Percentiles rank a stretch among this genome's conserved stretches.
These are phyloP conservation scores for Ferdinandea cuprea DNA, from an alignment of 2,888 invertebrate species.

Conservation along the genomic window DNA sequence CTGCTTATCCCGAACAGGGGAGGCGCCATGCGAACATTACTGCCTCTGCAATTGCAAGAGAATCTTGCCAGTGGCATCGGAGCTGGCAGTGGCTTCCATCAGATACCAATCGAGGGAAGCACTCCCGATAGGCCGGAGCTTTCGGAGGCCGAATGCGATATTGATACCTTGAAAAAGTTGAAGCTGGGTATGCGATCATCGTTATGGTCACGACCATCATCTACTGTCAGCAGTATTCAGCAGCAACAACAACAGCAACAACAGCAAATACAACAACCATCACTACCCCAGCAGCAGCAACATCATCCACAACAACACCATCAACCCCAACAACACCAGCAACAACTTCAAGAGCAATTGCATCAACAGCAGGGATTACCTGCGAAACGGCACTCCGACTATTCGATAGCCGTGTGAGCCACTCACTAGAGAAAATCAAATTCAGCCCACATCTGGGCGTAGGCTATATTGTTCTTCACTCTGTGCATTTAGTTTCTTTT, in stretches of 20 bases:
- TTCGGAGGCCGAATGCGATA: conserved; percentile 89
- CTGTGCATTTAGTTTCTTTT: conserved; percentile 21
- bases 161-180: conserved; percentile 89
- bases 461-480: conserved; percentile 50
- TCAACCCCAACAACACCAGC: conserved; percentile 78
- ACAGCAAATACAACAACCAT: conserved; percentile 75
- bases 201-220: conserved; percentile 87
- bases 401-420: conserved; percentile 89
- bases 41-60: conserved; percentile 85
- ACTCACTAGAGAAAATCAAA: conserved; percentile 17
- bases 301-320: conserved; percentile 77
- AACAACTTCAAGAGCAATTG: conserved; percentile 76
- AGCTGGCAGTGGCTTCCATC: conserved; percentile 78
- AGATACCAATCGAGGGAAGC: conserved; percentile 77
- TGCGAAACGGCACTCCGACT: conserved; percentile 87
- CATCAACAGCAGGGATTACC: conserved; percentile 81
- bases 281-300: conserved; percentile 75
- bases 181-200: conserved; percentile 88
- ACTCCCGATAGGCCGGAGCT: conserved; percentile 85
- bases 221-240: conserved; percentile 80
- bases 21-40: conserved; percentile 85
- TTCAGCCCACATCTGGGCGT: conserved; percentile 34
- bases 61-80: conserved; percentile 78
- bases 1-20: conserved; percentile 80
- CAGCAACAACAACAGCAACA: conserved; percentile 77